Evolutionary conservation across 2,888 invertebrate species (phyloP).

Genomic region (Patella pellucida): DNA sequence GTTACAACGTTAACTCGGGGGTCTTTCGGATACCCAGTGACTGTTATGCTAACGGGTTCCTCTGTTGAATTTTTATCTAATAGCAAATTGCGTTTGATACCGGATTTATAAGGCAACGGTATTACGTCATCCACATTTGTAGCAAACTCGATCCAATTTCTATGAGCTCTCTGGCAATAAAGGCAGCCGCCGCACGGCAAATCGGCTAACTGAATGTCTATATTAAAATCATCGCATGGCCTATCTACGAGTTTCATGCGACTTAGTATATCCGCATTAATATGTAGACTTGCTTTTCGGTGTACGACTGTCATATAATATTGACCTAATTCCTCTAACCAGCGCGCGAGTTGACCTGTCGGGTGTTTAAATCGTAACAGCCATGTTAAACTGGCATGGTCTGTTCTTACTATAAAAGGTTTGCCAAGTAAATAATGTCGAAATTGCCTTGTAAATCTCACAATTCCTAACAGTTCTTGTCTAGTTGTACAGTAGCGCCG

Average conservation of each 20-base stretch:
- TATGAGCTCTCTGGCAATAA: neutral
- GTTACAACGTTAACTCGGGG: no score
- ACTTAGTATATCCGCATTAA: neutral
- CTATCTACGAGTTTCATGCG: neutral
- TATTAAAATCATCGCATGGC: neutral
- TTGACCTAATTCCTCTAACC: constrained; percentile 23
- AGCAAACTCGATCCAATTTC: neutral
- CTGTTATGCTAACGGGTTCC: no score
- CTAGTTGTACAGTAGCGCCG: constrained; percentile 26
- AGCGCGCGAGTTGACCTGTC: constrained; percentile 20
- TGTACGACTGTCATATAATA: neutral
- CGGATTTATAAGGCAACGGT: neutral
- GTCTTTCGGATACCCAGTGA: no score
- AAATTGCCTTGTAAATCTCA: neutral
- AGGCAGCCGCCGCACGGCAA: neutral
- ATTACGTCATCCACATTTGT: constrained; percentile 16
- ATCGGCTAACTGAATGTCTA: neutral
- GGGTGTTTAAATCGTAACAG: constrained; percentile 18
- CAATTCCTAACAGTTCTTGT: neutral
- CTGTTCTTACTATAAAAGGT: constrained; percentile 26
- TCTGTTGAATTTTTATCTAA: no score
- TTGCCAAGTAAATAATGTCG: constrained; percentile 27
- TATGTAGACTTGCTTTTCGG: neutral
- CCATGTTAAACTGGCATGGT: constrained; percentile 29
- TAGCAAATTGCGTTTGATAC: no score